These are phyloP conservation scores for Pachydiplax longipennis DNA, from an alignment of 2,888 invertebrate genomes.

Conservation along the genomic window DNA sequence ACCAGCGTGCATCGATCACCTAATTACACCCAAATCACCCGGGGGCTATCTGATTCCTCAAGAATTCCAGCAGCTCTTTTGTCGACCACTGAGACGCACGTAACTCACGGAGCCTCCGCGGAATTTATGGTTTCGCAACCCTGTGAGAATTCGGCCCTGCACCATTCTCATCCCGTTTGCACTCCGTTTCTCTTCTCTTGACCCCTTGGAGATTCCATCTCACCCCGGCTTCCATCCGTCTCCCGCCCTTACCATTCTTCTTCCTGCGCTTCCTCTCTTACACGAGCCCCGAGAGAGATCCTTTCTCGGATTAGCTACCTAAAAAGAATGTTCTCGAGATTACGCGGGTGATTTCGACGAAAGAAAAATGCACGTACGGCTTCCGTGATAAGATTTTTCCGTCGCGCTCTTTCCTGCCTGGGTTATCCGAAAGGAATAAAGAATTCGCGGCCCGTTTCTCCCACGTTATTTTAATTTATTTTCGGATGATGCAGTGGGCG, in stretches of 20 bases:
- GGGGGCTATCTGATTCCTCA: too few relatives aligned
- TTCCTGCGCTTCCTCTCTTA: conserved; percentile 22
- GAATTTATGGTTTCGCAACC: neutral
- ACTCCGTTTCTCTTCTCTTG: neutral
- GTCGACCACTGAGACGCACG: too few relatives aligned
- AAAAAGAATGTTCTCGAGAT: conserved; percentile 11
- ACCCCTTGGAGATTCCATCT: neutral
- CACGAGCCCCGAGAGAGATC: neutral
- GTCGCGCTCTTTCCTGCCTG: neutral
- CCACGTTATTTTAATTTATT: neutral
- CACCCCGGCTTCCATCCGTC: neutral
- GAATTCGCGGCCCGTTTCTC: neutral
- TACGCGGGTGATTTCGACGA: neutral
- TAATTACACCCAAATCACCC: too few relatives aligned
- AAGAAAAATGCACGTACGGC: neutral
- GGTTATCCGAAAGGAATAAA: neutral
- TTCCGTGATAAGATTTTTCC: neutral
- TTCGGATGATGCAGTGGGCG: too few relatives aligned
- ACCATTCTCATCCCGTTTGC: neutral
- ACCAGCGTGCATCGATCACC: too few relatives aligned
- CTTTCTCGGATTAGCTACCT: neutral
- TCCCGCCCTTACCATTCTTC: neutral
- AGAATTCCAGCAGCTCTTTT: too few relatives aligned
- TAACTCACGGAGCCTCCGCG: too few relatives aligned
- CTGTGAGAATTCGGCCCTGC: neutral